Conservation (phyloP, 2,113 vertebrate species). For the Brachypteracias leptosomus region DNA sequence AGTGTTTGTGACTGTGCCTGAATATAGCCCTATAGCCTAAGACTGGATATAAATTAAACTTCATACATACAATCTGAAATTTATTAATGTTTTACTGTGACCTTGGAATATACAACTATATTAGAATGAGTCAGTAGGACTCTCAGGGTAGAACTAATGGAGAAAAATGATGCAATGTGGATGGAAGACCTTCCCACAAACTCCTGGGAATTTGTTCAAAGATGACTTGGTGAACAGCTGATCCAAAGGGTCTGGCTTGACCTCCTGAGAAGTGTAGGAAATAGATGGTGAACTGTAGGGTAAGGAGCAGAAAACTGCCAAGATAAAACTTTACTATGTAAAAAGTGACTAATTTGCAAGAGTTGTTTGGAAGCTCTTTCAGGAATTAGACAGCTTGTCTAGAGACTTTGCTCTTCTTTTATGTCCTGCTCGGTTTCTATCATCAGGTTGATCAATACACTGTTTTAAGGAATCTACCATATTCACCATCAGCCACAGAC, state of each 20-base stretch:
- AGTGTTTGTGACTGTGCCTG: not conserved
- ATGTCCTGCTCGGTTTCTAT: not conserved
- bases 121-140: not conserved
- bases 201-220: not conserved
- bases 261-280: not conserved
- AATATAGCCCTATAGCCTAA: not conserved
- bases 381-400: not conserved
- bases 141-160: not conserved
- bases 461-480: not conserved
- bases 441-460: not conserved
- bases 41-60: not conserved
- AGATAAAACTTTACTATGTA: not conserved
- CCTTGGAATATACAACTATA: not conserved
- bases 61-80: not conserved
- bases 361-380: not conserved
- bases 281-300: not conserved
- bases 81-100: not conserved
- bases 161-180: not conserved
- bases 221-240: not conserved
- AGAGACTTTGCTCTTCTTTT: not conserved
- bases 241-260: not conserved
- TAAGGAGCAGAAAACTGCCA: not conserved
- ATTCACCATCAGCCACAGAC: not conserved
- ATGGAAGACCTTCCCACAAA: not conserved
- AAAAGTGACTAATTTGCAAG: not conserved